A percentile compares a stretch with the other conserved stretches of the same genome.
These are phyloP conservation scores for Enteromius fasciolatus DNA, from an alignment of 2,797 vertebrate genomes.

Conservation along the genomic window DNA sequence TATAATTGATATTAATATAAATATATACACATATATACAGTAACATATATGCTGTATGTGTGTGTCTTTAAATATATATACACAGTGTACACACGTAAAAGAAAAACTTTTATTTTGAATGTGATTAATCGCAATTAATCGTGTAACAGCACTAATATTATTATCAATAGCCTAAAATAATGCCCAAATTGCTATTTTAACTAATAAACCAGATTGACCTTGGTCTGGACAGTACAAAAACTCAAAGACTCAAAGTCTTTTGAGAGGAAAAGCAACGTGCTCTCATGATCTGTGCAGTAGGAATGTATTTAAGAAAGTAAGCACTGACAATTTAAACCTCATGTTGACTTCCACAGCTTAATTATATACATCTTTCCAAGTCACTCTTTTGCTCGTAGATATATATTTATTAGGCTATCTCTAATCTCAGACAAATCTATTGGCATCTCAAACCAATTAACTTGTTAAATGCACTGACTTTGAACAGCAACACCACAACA, in stretches of 20 bases:
- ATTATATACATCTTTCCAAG: not conserved
- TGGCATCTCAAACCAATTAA: conserved; percentile 35
- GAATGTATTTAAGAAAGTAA: not conserved
- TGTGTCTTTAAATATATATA: too few relatives aligned
- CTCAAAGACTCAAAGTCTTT: too few relatives aligned
- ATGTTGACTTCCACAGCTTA: conserved; percentile 10
- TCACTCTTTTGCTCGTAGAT: not conserved
- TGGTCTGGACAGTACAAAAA: not conserved
- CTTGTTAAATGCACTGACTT: conserved; percentile 31
- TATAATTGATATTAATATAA: too few relatives aligned
- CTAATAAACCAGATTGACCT: not conserved
- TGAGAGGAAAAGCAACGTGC: not conserved
- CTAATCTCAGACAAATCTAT: conserved; percentile 43
- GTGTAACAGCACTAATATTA: too few relatives aligned
- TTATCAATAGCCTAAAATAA: too few relatives aligned
- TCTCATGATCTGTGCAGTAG: not conserved
- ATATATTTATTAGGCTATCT: conserved; percentile 16
- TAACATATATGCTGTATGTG: too few relatives aligned
- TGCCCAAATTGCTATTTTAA: not conserved
- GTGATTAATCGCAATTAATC: too few relatives aligned
- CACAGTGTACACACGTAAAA: too few relatives aligned
- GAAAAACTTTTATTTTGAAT: too few relatives aligned
- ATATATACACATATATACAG: too few relatives aligned
- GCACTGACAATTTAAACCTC: not conserved
- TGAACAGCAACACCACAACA: conserved; percentile 39